phyloP scores from a whole-genome alignment of 2,113 vertebrate species.

The Thunnus maccoyii region DNA sequence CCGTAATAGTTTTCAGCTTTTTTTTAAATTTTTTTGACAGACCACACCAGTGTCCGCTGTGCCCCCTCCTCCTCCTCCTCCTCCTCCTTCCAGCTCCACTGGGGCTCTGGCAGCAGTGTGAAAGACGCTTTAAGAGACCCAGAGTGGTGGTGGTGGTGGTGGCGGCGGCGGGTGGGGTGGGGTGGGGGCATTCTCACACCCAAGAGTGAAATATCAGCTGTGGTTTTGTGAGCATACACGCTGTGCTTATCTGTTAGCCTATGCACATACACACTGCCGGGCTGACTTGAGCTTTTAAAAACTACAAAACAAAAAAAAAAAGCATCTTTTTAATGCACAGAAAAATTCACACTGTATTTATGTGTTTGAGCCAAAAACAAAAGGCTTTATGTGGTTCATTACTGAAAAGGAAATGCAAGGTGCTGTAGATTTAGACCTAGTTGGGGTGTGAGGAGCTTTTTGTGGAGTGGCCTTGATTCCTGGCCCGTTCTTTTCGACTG shows the following conservation, averaged over 20 bases:
- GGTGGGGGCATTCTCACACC: conserved; percentile 63
- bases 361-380: conserved; percentile 24
- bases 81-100: conserved; percentile 12
- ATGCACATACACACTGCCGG: conserved; percentile 36
- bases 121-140: conserved; percentile 47
- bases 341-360: conserved; percentile 30
- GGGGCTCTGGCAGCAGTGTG: conserved; percentile 30
- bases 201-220: conserved; percentile 71
- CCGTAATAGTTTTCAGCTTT: conserved; percentile 56
- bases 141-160: conserved; percentile 18
- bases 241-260: conserved; percentile 69
- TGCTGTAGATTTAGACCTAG: conserved; percentile 49
- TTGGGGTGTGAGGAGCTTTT: conserved; percentile 52
- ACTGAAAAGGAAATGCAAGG: conserved; percentile 42
- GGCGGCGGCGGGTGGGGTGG: background rate
- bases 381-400: conserved; percentile 49
- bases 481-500: conserved; percentile 45
- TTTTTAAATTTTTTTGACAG: conserved; percentile 53
- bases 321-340: conserved; percentile 31
- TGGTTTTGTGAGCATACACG: conserved; percentile 60
- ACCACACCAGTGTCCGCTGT: conserved; percentile 68
- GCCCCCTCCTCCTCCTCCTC: background rate
- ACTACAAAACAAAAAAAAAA: background rate
- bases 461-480: conserved; percentile 14
- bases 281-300: conserved; percentile 40